phyloP scores from a whole-genome alignment of 2,888 invertebrate species.

The Phrixothrix hirtus region DNA sequence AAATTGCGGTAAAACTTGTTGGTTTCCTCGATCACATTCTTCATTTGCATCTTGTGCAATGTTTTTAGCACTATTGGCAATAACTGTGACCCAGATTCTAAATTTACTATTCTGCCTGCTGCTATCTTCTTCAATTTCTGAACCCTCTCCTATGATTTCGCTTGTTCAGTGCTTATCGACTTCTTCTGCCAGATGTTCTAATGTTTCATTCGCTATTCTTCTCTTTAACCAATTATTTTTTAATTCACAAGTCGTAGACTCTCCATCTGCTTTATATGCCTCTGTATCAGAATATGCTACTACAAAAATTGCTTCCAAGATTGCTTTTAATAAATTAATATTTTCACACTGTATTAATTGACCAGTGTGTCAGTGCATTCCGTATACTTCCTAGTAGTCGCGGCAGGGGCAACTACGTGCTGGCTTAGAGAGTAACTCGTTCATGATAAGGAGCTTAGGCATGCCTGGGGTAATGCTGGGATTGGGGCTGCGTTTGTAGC shows the following conservation, averaged over 20 bases:
- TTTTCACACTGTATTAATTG: background rate
- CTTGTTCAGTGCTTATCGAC: too few relatives aligned
- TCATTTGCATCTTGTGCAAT: background rate
- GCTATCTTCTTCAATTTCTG: too few relatives aligned
- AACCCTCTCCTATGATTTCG: too few relatives aligned
- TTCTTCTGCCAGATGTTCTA: too few relatives aligned
- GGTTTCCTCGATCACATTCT: conserved; percentile 3
- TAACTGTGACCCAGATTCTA: background rate
- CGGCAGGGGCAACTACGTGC: too few relatives aligned
- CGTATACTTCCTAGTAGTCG: too few relatives aligned
- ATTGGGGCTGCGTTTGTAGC: too few relatives aligned
- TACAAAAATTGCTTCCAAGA: background rate
- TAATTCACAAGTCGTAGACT: conserved; percentile 1
- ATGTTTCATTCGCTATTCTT: background rate
- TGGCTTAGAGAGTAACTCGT: too few relatives aligned
- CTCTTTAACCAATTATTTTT: conserved; percentile 1
- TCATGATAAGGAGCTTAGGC: too few relatives aligned
- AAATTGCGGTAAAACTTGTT: conserved; percentile 1
- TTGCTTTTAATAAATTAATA: background rate
- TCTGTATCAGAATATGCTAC: conserved; percentile 7
- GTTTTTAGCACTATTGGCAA: background rate
- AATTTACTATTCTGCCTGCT: background rate
- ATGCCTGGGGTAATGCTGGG: too few relatives aligned
- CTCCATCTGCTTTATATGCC: background rate
- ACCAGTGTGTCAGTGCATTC: too few relatives aligned